phyloP scores from a whole-genome alignment of 2,888 invertebrate species.

The Rhingia rostrata region DNA sequence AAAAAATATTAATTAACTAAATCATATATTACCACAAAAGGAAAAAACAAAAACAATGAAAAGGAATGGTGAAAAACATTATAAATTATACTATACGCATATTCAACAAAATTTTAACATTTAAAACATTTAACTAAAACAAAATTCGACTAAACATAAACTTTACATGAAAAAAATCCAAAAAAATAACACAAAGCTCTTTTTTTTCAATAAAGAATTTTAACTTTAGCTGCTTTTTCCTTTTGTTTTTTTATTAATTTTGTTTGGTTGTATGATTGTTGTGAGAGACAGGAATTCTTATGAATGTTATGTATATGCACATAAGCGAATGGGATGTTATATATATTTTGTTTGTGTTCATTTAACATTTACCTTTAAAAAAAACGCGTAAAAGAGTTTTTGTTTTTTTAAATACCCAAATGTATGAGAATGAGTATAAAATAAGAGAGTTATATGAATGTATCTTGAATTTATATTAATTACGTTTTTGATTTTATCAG shows the following conservation, averaged over 20 bases:
- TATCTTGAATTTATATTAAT: constrained; percentile 10
- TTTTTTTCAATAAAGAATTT: too few relatives aligned
- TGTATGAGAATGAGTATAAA: constrained; percentile 12
- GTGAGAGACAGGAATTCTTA: constrained; percentile 2
- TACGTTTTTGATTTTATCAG: constrained; percentile 44
- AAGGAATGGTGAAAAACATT: constrained; percentile 15
- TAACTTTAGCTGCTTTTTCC: constrained; percentile 7
- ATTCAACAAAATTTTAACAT: constrained; percentile 11
- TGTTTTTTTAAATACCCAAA: not conserved
- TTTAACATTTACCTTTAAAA: constrained; percentile 13
- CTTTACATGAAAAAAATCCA: not conserved
- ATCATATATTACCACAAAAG: constrained; percentile 42
- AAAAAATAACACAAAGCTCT: not conserved
- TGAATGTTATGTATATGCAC: constrained; percentile 35
- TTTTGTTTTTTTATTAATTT: constrained; percentile 4
- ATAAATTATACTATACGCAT: constrained; percentile 23
- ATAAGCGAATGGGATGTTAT: constrained; percentile 26
- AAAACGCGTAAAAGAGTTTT: constrained; percentile 7
- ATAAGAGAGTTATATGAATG: not conserved
- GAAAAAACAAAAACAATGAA: constrained; percentile 18
- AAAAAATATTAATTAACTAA: constrained; percentile 33
- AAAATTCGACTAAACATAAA: not conserved
- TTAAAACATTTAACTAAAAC: not conserved
- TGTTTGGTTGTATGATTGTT: constrained; percentile 50
- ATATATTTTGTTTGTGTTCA: constrained; percentile 27